Evolutionary conservation across 2,888 invertebrate genomes (phyloP), one percentile per base, ranked within the genome.

Genomic region (Timema cristinae): DNA sequence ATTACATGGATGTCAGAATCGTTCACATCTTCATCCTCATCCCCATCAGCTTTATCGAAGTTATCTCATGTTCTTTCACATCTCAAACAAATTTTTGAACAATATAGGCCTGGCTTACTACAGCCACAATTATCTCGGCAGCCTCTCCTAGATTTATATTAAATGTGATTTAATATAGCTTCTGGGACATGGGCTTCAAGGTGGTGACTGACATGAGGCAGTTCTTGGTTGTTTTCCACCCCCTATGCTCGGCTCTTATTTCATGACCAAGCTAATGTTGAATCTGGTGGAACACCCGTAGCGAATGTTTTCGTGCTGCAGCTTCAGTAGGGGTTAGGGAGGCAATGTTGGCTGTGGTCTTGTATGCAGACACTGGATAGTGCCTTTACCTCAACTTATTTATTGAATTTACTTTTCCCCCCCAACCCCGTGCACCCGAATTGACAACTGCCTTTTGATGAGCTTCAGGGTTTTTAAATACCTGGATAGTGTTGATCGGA

Each of bases 281-380:
- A 7, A 56, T 48, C 59, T 69, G 69, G 47, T 32, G 59, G 50
- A 32, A 59, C 32, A 49, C 49, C 54, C 8, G 13, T 8, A 11
- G 5, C 50, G 50, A 67, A 69, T 69, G 59, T 56, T 69, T 59
- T 69, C 11, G 52, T 49, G 69, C 69, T 49, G 59, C 69, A 32
- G 16, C 69, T 56, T 56, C 49, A 49, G 59, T 69, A 13, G 61
- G 47, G 5, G 69, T 59, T 8, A 69, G 15, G 6, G 59, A 67
- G 9, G 67, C 67, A 49, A 67, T 50, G 32, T 32, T 32, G 32
- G 32, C 32, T 32, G 32, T 32, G 32, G 32, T 32, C 32, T 32
- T 32, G 32, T 32, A 32, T 32, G 32, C 32, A 32, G 32, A 32
- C 32, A 32, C 4, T 32, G 4, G 2, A 32, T 32, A 32, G 32